Percentiles rank a stretch among this genome's conserved stretches.
Conservation (phyloP, 2,113 vertebrate genomes). For the Rhinoderma darwinii region DNA sequence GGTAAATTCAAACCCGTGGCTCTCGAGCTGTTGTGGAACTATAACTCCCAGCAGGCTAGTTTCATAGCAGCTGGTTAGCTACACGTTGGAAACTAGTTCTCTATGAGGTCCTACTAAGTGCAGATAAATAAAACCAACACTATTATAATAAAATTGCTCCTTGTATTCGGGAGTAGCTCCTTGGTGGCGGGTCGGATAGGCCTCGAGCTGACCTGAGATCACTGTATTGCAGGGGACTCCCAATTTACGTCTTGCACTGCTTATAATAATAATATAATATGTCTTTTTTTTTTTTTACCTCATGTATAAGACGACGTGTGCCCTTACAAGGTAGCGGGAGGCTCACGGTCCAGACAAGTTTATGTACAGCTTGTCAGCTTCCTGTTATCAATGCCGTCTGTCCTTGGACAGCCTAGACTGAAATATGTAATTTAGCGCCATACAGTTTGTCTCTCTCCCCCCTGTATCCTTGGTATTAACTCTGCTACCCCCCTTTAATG, state of each 20-base stretch:
- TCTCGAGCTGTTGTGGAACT: background rate
- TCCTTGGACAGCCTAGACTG: slow-evolving; percentile 50
- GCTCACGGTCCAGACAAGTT: slow-evolving; percentile 17
- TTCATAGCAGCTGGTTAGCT: background rate
- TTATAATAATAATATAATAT: background rate
- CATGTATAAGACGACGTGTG: slow-evolving; percentile 6
- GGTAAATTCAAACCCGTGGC: background rate
- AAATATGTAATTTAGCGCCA: slow-evolving; percentile 42
- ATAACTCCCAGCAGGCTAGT: background rate
- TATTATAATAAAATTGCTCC: too few species aligned
- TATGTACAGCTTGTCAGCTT: slow-evolving; percentile 40
- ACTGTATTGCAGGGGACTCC: background rate
- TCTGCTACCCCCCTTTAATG: slow-evolving; percentile 46
- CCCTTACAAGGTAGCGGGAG: slow-evolving; percentile 52
- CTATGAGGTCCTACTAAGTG: too few species aligned
- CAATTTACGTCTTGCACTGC: background rate
- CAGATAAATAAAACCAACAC: background rate
- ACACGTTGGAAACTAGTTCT: too few species aligned
- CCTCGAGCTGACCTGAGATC: slow-evolving; percentile 1
- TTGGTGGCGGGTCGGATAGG: background rate
- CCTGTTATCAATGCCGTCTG: slow-evolving; percentile 55
- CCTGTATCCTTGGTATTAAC: slow-evolving; percentile 23
- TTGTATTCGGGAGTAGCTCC: too few species aligned
- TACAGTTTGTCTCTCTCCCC: slow-evolving; percentile 28
- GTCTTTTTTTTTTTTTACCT: background rate